These are phyloP conservation scores for Halcyon chelicuti DNA, from an alignment of 2,797 vertebrate genomes.

Conservation along the genomic window DNA sequence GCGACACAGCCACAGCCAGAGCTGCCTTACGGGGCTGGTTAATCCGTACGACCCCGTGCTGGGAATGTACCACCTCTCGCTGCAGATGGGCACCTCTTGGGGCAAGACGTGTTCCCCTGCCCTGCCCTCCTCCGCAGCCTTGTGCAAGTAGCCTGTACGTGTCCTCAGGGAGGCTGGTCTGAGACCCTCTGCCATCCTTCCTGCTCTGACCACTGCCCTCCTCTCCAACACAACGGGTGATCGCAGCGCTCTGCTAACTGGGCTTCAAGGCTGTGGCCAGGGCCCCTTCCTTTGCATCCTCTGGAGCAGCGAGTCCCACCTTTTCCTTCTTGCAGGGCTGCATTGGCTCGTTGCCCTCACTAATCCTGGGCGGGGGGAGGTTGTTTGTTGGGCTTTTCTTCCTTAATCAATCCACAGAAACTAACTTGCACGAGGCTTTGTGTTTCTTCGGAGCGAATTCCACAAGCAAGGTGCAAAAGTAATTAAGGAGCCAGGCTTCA, in stretches of 20 bases:
- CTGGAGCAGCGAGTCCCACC: constrained; percentile 44
- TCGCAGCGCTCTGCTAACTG: not conserved
- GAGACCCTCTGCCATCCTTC: not conserved
- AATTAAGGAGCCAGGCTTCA: constrained; percentile 3
- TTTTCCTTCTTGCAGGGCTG: constrained; percentile 55
- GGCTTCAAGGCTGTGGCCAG: not conserved
- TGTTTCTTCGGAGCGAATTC: constrained; percentile 9
- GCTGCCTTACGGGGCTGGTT: not conserved
- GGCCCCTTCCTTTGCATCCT: constrained; percentile 63
- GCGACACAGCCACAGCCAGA: not conserved
- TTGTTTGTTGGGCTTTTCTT: constrained; percentile 38
- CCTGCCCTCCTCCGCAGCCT: not conserved
- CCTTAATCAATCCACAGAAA: constrained; percentile 35
- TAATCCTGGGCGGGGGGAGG: not conserved
- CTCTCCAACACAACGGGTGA: accelerated
- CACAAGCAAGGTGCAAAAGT: constrained; percentile 64
- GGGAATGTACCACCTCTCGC: accelerated
- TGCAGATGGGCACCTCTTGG: not conserved
- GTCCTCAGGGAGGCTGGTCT: not conserved
- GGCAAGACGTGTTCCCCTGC: not conserved
- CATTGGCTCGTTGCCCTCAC: constrained; percentile 15
- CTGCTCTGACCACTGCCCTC: not conserved
- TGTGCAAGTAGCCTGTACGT: not conserved
- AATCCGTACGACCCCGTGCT: accelerated
- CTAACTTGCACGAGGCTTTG: not conserved